Base-by-base conservation (phyloP, 1,140 invertebrate genomes). In the Drosophila ambigua region DNA sequence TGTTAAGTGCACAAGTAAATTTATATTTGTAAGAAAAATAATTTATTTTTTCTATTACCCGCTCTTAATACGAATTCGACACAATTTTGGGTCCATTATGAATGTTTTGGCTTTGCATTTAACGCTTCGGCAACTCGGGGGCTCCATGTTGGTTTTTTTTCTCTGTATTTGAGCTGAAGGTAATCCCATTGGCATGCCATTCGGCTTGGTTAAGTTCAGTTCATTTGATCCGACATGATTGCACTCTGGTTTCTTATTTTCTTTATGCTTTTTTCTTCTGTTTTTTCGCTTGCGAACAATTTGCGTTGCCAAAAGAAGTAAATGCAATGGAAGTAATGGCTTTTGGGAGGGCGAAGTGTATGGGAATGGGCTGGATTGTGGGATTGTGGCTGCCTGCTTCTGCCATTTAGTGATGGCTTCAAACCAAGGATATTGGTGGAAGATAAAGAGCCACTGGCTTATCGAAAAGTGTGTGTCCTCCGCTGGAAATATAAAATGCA, bases 201-300 rank as follows among this genome's bases (percentile, higher is more conserved):
- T 28, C 67, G 45, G 45, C 52, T 31, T 31, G 39, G 39, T 71
- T 65, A 66, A 71, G 45, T 71, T 71, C 52, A 71, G 61, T 65
- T 66, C 60, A 65, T 71, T 71, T 71, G 46, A 57, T 66, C 61
- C 61, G 41, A 65, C 46, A 55, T 71, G 51, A 67, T 67, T 67
- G 64, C 64, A 67, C 62, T 59, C 48, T 59, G 54, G 24, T 39
- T 71, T 60, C 13, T 4, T 4, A 23, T 60, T 58, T 59, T 49
- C 62, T 73, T 48, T 48, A 9, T 28, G 9, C 43, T 46, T 48
- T 61, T 13, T 62, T 66, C 2, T 20, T 20, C 20, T 20, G 20
- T 20, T 20, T 20, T 20, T 20, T 20, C 46, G 35, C 16, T 44
- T n/a, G 35, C 61, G 28, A 64, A 39, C 61, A 64, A 64, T 64